Conservation (phyloP, 2,797 vertebrate genomes). For the Lepilemur septentrionalis region DNA sequence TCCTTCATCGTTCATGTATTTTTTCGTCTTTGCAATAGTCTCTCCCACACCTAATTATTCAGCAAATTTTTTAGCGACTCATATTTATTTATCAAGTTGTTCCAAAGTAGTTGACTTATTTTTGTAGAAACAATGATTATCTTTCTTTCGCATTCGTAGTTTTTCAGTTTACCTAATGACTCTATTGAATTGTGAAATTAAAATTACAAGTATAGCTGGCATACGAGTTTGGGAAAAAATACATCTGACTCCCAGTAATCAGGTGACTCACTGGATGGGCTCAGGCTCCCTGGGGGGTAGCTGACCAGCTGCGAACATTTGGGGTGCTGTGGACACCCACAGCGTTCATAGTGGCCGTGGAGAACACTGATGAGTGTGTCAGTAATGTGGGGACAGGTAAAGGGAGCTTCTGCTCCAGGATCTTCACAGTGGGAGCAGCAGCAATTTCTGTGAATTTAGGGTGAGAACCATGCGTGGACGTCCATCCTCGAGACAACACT, state of each 20-base stretch:
- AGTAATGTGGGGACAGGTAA: not conserved
- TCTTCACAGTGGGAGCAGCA: not conserved
- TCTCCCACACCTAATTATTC: not conserved
- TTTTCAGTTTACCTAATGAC: not conserved
- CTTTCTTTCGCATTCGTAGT: not conserved
- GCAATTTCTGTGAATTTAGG: not conserved
- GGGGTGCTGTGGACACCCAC: fast-evolving
- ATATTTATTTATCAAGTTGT: not conserved
- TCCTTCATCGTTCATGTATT: not conserved
- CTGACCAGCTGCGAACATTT: too few species aligned
- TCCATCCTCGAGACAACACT: not conserved
- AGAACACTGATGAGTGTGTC: fast-evolving
- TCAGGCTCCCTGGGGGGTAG: not conserved
- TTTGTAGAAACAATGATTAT: not conserved
- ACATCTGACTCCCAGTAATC: not conserved
- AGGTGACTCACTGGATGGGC: not conserved
- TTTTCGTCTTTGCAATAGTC: not conserved
- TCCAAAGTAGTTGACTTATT: not conserved
- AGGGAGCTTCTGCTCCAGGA: not conserved
- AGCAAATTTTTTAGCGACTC: not conserved
- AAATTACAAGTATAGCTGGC: not conserved
- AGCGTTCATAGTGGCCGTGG: fast-evolving
- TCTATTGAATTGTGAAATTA: not conserved
- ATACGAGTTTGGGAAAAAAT: not conserved
- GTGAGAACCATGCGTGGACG: too few species aligned